Conservation (phyloP, 2,888 invertebrate species). For the Dryadula phaetusa region DNA sequence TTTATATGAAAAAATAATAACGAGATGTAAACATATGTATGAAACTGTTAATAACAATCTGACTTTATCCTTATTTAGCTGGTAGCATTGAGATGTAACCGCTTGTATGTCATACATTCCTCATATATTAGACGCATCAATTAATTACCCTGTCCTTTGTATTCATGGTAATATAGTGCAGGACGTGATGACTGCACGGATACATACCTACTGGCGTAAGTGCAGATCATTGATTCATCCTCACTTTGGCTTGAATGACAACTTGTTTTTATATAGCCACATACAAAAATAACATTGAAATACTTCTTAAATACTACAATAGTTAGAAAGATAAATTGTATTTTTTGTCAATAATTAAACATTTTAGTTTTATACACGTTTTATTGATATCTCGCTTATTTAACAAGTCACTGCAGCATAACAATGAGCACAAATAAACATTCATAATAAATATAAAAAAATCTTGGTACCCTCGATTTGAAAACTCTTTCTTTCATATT, state of each 20-base stretch:
- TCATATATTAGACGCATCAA: conserved; percentile 46
- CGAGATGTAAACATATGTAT: conserved; percentile 9
- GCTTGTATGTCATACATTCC: conserved; percentile 45
- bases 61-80: conserved; percentile 38
- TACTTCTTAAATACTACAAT: no score
- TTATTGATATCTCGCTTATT: not conserved
- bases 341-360: not conserved
- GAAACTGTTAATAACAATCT: conserved; percentile 26
- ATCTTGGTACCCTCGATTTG: not conserved
- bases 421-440: not conserved
- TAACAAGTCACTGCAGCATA: not conserved
- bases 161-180: conserved; percentile 44
- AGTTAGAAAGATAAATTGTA: no score
- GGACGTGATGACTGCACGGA: conserved; percentile 45
- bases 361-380: not conserved
- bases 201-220: conserved; percentile 39
- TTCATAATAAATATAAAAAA: not conserved
- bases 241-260: conserved; percentile 36
- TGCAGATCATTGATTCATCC: conserved; percentile 45
- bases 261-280: conserved; percentile 17
- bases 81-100: conserved; percentile 37
- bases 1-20: not conserved
- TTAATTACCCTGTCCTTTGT: conserved; percentile 50
- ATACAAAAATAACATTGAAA: conserved; percentile 10
- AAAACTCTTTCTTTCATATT: not conserved